Percentiles rank a stretch among this genome's conserved stretches.
These are phyloP conservation scores for Coremacera marginata DNA, from an alignment of 2,888 invertebrate genomes.

Conservation along the genomic window DNA sequence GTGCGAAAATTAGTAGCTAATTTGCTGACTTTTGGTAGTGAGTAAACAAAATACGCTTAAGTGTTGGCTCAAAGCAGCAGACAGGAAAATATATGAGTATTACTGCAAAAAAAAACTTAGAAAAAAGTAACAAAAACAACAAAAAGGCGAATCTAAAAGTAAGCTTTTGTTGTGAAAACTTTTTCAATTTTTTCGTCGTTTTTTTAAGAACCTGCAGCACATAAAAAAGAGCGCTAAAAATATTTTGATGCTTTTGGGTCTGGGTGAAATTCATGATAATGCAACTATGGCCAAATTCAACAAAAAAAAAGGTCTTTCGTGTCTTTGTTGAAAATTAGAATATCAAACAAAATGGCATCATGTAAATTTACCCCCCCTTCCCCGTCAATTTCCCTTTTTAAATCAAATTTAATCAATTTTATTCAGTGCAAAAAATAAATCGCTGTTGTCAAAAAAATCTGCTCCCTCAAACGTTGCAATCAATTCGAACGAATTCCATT, in stretches of 20 bases:
- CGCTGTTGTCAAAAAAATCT: neutral
- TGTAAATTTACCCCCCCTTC: neutral
- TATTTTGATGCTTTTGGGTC: too few relatives aligned
- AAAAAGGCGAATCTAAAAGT: too few relatives aligned
- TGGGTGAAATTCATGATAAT: too few relatives aligned
- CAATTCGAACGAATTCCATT: slow-evolving; percentile 18
- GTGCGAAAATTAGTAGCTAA: neutral
- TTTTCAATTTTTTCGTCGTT: neutral
- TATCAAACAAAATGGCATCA: slow-evolving; percentile 8
- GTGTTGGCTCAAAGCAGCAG: neutral
- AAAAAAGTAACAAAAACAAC: too few relatives aligned
- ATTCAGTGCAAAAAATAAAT: neutral
- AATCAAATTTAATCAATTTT: slow-evolving; percentile 17
- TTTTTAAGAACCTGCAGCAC: neutral
- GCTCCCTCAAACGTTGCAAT: neutral
- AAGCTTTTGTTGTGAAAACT: neutral
- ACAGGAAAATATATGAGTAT: neutral
- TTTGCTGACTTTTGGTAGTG: neutral
- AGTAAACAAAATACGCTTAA: too few relatives aligned
- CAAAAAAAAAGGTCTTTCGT: too few relatives aligned
- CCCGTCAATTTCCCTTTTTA: neutral
- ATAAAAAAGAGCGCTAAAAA: neutral
- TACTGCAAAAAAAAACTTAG: too few relatives aligned
- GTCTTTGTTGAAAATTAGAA: too few relatives aligned
- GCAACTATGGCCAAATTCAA: too few relatives aligned